Conservation (phyloP, 1,140 invertebrate genomes). For the Achroia grisella region DNA sequence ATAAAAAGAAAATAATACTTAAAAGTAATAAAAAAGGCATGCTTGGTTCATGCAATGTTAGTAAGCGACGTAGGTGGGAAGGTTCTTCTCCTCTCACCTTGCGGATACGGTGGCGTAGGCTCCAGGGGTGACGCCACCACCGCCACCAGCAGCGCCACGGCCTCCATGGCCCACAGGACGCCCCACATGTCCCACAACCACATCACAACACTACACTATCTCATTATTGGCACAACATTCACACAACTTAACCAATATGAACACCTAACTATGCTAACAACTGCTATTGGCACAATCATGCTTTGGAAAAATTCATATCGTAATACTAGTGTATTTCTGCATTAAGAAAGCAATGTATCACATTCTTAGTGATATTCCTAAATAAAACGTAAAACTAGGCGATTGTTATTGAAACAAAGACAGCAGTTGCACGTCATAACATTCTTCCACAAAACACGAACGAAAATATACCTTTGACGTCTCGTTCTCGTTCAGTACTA, state of each 20-base stretch:
- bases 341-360: constrained; percentile 34
- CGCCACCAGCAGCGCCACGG: constrained; percentile 42
- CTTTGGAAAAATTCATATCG: constrained; percentile 60
- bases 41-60: constrained; percentile 37
- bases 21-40: too few species aligned
- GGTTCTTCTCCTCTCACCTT: constrained; percentile 54
- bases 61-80: constrained; percentile 29
- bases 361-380: constrained; percentile 43
- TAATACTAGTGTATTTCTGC: constrained; percentile 28
- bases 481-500: constrained; percentile 30
- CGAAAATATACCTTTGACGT: constrained; percentile 23
- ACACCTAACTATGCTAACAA: constrained; percentile 66
- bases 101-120: constrained; percentile 39
- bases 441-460: constrained; percentile 47
- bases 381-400: constrained; percentile 33
- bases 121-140: constrained; percentile 53
- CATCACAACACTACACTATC: constrained; percentile 72
- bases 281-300: constrained; percentile 68
- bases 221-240: constrained; percentile 71
- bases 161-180: constrained; percentile 55
- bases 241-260: constrained; percentile 67
- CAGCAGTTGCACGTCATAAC: constrained; percentile 69
- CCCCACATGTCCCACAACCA: constrained; percentile 71
- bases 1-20: too few species aligned
- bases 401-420: constrained; percentile 64